A percentile compares a stretch with the other conserved stretches of the same genome.
Evolutionary conservation across 2,797 vertebrate genomes (phyloP).

Genomic region (Dendrocincla fuliginosa): DNA sequence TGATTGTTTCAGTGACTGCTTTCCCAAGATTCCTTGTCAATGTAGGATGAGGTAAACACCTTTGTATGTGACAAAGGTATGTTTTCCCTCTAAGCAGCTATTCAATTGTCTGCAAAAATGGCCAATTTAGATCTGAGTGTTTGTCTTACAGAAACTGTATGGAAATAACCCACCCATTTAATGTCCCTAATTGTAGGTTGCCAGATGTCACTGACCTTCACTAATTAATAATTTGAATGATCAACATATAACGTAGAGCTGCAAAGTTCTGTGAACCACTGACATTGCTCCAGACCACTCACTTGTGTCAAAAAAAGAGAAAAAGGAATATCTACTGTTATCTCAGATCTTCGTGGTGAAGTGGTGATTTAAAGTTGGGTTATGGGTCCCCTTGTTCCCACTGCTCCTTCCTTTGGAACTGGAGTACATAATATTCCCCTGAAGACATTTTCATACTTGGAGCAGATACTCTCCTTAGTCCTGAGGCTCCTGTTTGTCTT

Average conservation of each 20-base stretch:
- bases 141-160: neutral
- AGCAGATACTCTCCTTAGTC: neutral
- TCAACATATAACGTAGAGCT: neutral
- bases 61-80: neutral
- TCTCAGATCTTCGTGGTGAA: neutral
- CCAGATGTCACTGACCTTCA: neutral
- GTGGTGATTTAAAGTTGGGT: neutral
- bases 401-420: neutral
- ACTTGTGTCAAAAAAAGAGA: neutral
- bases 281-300: neutral
- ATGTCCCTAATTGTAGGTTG: neutral
- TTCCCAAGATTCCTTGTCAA: neutral
- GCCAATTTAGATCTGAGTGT: neutral
- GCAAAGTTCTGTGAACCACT: neutral
- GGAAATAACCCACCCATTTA: neutral
- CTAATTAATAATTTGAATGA: neutral
- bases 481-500: neutral
- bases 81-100: neutral
- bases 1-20: neutral
- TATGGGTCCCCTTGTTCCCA: neutral
- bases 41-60: neutral
- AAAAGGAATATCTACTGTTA: neutral
- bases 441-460: neutral
- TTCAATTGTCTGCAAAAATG: neutral
- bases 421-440: neutral